Evolutionary conservation across 2,113 vertebrate genomes (phyloP).

Genomic region (Atrichornis clamosus): DNA sequence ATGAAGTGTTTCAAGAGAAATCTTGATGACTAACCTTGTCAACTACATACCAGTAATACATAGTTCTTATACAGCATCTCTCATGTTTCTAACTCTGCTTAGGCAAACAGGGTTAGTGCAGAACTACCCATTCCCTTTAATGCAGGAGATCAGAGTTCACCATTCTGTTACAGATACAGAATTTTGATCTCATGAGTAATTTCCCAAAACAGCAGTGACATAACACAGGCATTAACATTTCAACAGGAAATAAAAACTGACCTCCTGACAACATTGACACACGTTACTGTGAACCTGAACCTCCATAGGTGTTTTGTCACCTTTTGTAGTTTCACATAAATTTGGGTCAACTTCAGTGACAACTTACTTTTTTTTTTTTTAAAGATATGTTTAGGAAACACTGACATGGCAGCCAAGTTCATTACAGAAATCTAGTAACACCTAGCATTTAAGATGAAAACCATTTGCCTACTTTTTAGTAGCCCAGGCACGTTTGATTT

Average conservation of each 20-base stretch:
- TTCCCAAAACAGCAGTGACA: conserved; percentile 49
- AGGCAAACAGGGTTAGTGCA: neutral
- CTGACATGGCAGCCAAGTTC: neutral
- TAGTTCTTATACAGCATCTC: neutral
- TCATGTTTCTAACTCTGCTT: neutral
- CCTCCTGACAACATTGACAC: conserved; percentile 3
- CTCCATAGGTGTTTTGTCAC: neutral
- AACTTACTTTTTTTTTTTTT: neutral
- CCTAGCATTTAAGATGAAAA: neutral
- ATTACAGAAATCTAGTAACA: neutral
- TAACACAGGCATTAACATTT: conserved; percentile 63
- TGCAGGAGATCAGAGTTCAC: conserved; percentile 16
- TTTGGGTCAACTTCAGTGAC: neutral
- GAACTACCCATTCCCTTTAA: neutral
- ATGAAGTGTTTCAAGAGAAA: neutral
- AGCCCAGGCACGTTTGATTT: neutral
- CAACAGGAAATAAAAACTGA: conserved; percentile 64
- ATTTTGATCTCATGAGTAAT: conserved; percentile 59
- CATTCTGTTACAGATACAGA: neutral
- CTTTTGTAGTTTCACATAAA: neutral
- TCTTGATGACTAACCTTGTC: neutral
- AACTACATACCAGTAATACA: neutral
- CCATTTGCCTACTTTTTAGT: neutral
- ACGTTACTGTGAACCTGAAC: neutral
- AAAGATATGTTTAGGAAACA: neutral